Percentiles rank a stretch among this genome's conserved stretches.
Evolutionary conservation across 2,888 invertebrate genomes (phyloP).

Genomic region (Sphinx pinastri): DNA sequence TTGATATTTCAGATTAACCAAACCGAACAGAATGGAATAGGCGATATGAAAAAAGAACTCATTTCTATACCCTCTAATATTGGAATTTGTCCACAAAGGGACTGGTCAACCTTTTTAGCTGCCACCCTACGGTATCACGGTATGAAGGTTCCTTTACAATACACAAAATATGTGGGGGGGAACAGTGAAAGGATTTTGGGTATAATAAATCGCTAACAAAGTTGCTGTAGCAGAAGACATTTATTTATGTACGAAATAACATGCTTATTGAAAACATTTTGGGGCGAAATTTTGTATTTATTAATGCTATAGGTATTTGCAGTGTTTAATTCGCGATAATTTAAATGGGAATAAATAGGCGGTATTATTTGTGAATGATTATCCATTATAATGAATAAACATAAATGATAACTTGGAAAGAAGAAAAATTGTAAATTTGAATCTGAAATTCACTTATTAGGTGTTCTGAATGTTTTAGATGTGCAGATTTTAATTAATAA

Average conservation of each 20-base stretch:
- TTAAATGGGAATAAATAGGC: no score
- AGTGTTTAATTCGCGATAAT: no score
- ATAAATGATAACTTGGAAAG: no score
- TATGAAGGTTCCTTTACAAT: conserved; percentile 47
- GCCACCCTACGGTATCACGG: conserved; percentile 47
- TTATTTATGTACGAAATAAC: conserved; percentile 37
- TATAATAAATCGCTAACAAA: conserved; percentile 42
- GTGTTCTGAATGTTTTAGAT: no score
- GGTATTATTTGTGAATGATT: no score
- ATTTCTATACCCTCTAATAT: conserved; percentile 69
- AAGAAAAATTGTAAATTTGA: no score
- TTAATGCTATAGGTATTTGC: no score
- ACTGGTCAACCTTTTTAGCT: conserved; percentile 72
- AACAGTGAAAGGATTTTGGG: conserved; percentile 33
- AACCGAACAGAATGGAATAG: conserved; percentile 50
- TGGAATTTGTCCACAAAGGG: conserved; percentile 75
- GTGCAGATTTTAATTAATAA: no score
- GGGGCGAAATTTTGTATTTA: not conserved
- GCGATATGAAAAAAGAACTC: conserved; percentile 54
- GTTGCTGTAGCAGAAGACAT: conserved; percentile 43
- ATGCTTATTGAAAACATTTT: not conserved
- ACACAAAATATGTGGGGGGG: conserved; percentile 4
- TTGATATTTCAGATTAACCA: conserved; percentile 9
- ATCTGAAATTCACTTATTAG: no score
- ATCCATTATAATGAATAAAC: no score